Evolutionary conservation across 2,113 vertebrate species (phyloP), one percentile per base, ranked within the genome.

Genomic region (Asarcornis scutulata): DNA sequence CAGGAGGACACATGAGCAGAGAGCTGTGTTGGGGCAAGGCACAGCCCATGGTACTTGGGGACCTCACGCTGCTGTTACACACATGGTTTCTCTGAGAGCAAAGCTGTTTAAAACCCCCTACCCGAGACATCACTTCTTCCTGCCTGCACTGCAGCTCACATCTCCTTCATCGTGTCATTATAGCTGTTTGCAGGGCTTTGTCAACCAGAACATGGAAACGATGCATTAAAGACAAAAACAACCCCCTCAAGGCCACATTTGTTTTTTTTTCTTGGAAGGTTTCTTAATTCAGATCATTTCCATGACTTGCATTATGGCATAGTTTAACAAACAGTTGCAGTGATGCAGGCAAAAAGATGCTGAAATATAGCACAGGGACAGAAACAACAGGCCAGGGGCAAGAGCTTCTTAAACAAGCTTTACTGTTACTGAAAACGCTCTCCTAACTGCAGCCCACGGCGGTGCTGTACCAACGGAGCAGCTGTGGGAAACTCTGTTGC

Each of bases 401-500:
- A 77, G 23, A 90, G 55, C 46, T 90, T 86, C 79, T 83, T 76
- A 91, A 92, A 81, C 13, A 74, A 88, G 34, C 32, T 82, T 91
- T 89, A 46, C 80, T 86, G 7, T 60, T 78, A 48, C 0, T 6
- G 62, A 92, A 76, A 94, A 84, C 0, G 0, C 4, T 94, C 46
- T 67, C 83, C 62, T 64, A 78, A 78, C 73, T 82, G 69, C 56
- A 78, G 86, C 88, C 76, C 16, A 14, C 38, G 64, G 83, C 80
- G 38, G 22, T 67, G 55, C 66, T 88, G 32, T 72, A 72, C 66
- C 76, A 86, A 27, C 46, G 36, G 73, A 80, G n/a, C 72, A 75
- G 46, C 36, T 84, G 91, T 89, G 94, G 80, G 62, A 92, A 93
- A 75, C 16, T 34, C 42, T 95, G 93, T 86, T 93, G 86, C 89